Conservation (phyloP, 2,113 vertebrate species). For the Clarias magur region DNA sequence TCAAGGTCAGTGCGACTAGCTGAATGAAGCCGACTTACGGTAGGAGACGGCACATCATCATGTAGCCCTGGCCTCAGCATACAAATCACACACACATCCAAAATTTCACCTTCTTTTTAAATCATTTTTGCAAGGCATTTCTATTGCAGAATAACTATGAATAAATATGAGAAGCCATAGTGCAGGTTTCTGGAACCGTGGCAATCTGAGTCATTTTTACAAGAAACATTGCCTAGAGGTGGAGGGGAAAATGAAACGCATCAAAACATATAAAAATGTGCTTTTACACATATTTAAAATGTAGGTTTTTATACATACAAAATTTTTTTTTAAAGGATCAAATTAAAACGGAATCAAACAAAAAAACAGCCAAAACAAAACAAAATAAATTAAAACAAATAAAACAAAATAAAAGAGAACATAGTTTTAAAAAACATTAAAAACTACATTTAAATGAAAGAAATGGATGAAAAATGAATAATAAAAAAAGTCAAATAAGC, state of each 20-base stretch:
- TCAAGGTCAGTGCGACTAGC: slow-evolving; percentile 46
- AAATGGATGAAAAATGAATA: no score
- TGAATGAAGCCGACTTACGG: slow-evolving; percentile 7
- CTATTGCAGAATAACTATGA: background rate
- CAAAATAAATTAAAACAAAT: background rate
- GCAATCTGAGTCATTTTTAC: slow-evolving; percentile 26
- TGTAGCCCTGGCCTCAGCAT: slow-evolving; percentile 28
- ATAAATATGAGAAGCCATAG: slow-evolving; percentile 29
- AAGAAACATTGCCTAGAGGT: background rate
- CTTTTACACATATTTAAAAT: no score
- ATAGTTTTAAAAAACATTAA: no score
- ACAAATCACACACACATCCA: slow-evolving; percentile 30
- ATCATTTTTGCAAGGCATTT: background rate
- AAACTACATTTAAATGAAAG: background rate
- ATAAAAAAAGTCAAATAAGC: background rate
- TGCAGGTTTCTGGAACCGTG: slow-evolving; percentile 14
- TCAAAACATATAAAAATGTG: background rate
- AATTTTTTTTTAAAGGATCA: background rate
- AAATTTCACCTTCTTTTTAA: slow-evolving; percentile 17
- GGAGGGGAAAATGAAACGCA: background rate
- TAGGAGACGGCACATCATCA: slow-evolving; percentile 35
- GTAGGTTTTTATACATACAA: no score
- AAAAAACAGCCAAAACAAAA: background rate
- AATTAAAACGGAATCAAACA: background rate
- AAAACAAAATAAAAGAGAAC: background rate